A percentile compares a stretch with the other conserved stretches of the same genome.
phyloP scores from a whole-genome alignment of 2,888 invertebrate genomes.

The Chrysodeixis includens region DNA sequence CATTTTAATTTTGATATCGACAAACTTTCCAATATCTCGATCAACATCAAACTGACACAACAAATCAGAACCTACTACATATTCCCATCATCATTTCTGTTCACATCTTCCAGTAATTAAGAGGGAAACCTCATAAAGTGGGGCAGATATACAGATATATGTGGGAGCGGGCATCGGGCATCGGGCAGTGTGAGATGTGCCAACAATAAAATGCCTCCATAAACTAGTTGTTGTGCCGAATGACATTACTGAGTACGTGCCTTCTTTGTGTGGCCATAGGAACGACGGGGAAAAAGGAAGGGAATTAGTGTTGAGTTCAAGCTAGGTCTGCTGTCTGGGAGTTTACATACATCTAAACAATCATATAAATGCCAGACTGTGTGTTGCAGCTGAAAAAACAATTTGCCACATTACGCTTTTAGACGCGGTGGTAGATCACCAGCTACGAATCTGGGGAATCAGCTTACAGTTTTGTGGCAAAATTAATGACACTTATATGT shows the following conservation, averaged over 20 bases:
- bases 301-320: no score
- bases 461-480: no score
- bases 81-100: not conserved
- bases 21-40: no score
- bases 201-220: slow-evolving; percentile 74
- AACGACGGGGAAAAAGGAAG: slow-evolving; percentile 32
- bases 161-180: slow-evolving; percentile 24
- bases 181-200: slow-evolving; percentile 52
- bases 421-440: no score
- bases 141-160: slow-evolving; percentile 14
- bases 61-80: not conserved
- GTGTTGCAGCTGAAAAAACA: no score
- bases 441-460: no score
- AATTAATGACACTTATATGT: no score
- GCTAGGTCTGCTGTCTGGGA: no score
- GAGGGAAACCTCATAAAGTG: slow-evolving; percentile 14
- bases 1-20: no score
- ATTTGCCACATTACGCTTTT: no score
- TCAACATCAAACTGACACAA: not conserved
- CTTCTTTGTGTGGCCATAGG: slow-evolving; percentile 63
- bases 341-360: no score
- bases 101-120: slow-evolving; percentile 10
- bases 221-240: slow-evolving; percentile 85
- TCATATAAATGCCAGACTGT: no score
- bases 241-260: slow-evolving; percentile 85